Percentiles rank a stretch among this genome's conserved stretches.
Conservation (phyloP, 2,797 vertebrate genomes). For the Orientallactaga sibirica region DNA sequence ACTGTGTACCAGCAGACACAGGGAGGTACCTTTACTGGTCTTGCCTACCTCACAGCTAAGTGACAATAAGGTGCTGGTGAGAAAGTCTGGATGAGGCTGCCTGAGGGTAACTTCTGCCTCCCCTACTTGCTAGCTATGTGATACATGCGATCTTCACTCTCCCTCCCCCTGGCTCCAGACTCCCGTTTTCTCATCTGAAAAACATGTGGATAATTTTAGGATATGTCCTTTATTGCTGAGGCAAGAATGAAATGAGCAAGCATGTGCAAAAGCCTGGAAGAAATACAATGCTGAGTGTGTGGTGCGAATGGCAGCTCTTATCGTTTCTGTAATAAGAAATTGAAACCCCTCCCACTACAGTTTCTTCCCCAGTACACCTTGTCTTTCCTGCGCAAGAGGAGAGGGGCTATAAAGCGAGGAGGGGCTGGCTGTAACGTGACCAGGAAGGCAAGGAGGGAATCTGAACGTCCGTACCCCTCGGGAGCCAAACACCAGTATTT, state of each 20-base stretch:
- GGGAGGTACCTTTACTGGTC: too few species aligned
- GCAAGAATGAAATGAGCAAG: neutral
- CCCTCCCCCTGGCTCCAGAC: neutral
- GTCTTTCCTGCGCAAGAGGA: neutral
- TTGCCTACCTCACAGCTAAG: neutral
- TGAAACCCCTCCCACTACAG: too few species aligned
- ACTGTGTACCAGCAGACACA: too few species aligned
- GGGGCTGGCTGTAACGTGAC: neutral
- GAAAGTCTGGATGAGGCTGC: neutral
- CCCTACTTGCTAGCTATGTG: neutral
- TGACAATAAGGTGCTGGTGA: too few species aligned
- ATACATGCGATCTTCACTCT: neutral
- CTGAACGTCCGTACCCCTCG: rapidly evolving
- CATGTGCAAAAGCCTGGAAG: neutral
- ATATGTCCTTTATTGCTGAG: neutral
- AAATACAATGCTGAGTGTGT: neutral
- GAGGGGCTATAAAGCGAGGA: neutral
- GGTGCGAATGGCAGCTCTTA: neutral
- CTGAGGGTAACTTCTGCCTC: neutral
- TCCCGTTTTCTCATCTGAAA: neutral
- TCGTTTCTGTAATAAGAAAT: too few species aligned
- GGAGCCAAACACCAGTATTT: rapidly evolving
- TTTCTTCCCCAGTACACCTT: neutral
- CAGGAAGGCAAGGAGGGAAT: neutral
- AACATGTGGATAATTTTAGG: neutral